Evolutionary conservation across 1,140 invertebrate species (phyloP), one percentile per base, ranked within the genome.

Genomic region (Spodoptera litura): DNA sequence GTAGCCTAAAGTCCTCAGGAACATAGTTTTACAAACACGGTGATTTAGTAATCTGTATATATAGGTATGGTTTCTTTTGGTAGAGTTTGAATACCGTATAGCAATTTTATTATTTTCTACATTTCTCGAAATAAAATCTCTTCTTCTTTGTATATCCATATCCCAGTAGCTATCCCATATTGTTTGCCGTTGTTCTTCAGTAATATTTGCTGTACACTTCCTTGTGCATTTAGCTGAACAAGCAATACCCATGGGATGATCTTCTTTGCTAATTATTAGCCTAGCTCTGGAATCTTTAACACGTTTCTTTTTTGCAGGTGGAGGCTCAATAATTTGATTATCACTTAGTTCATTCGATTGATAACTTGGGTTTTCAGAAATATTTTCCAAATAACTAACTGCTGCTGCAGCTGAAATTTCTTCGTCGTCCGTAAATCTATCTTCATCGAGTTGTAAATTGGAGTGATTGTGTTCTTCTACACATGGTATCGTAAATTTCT

Each of bases 141-240:
- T 62, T 62, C 59, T 62, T 62, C 20, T 20, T 20, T 38, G 59
- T 4, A 62, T 62, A 35, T 62, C 59, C 59, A 62, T 38, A 62
- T 62, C 13, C 59, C 59, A 62, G 59, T 62, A 62, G 59, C n/a
- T 62, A 62, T 62, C 59, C 59, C 59, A 62, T 35, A 62, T 31
- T 38, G 27, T 58, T 58, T 62, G 27, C 13, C 59, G 10, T 62
- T 38, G 59, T 62, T 62, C 35, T 62, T 62, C 59, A 62, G 27
- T 62, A 62, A 62, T 62, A 62, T 62, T 62, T 62, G 38, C 35
- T 38, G 59, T 35, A 62, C 35, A 38, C 35, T 62, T 62, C 13
- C 59, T 38, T 62, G 27, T 62, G 35, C 59, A 62, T 62, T 62
- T 62, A 38, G 5, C 59, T 25, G 5, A 10, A 56, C 55, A 56